Evolutionary conservation across 2,797 vertebrate genomes (phyloP), one percentile per base, ranked within the genome.

Genomic region (Brachyalestes nurse): DNA sequence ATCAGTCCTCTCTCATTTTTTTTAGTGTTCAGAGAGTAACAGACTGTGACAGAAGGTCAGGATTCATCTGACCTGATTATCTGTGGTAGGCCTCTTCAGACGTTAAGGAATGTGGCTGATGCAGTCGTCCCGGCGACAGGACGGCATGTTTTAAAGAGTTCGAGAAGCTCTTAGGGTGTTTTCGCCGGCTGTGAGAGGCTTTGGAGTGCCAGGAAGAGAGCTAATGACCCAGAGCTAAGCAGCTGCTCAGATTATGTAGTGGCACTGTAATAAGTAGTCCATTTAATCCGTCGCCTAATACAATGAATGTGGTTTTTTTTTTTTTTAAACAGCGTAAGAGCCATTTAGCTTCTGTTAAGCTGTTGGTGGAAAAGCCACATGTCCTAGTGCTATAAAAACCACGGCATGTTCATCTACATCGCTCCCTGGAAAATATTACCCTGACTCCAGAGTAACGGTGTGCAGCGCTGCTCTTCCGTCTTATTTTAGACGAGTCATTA

Each of bases 151-250:
- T 28, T n/a, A 61, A 19, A 25, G 17, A 53, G 45, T 28, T 28
- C 28, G 25, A 67, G 25, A 51, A 61, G 61, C 21, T 60, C 49
- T 51, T 28, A 25, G 72, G 49, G 21, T 53, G 42, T 45, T 42
- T 70, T 14, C 12, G 9, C 73, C 14, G 5, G 45, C 21, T 61
- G 19, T 45, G 51, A 51, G 66, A 38, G 67, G 1, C n/a, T 51
- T 38, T 45, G 12, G 14, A 70, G 51, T 2, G 28, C 10, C 53
- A 42, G 70, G 55, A 53, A 75, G 74, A 73, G 55, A 58, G 67
- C 38, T 66, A 66, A 66, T 45, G 64, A 66, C 38, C 64, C 64
- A 66, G 5, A 42, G 38, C 38, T n/a, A 19, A 42, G 64, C 4
- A 58, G 53, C 34, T 14, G n/a, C 58, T 45, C 34, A 45, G 72